phyloP scores from a whole-genome alignment of 2,113 vertebrate genomes.

The Poeciliopsis prolifica region DNA sequence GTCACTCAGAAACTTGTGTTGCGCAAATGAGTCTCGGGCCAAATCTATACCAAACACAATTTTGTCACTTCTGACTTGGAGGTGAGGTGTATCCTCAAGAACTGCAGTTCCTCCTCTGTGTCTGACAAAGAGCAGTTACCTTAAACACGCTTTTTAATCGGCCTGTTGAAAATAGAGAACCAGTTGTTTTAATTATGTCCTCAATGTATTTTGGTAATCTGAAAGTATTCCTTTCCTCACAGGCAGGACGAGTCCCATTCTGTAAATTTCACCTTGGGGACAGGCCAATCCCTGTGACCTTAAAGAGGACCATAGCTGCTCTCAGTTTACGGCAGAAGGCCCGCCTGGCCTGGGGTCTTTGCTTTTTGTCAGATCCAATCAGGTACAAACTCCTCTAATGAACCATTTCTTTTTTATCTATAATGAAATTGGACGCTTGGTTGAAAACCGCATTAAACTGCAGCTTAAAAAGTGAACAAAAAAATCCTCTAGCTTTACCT shows the following conservation, averaged over 20 bases:
- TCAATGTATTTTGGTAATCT: neutral
- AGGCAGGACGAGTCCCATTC: constrained; percentile 97
- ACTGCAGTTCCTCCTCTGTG: neutral
- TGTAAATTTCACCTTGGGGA: constrained; percentile 98
- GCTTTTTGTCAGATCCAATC: constrained; percentile 97
- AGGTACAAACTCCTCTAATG: constrained; percentile 79
- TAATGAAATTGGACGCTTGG: neutral
- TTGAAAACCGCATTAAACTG: neutral
- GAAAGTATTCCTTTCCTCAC: constrained; percentile 10
- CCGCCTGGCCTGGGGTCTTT: constrained; percentile 95
- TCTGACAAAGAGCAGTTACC: neutral
- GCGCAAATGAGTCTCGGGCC: neutral
- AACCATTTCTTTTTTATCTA: neutral
- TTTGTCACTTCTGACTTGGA: neutral
- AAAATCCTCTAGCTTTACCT: neutral
- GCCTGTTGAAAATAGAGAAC: neutral
- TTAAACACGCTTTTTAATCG: neutral
- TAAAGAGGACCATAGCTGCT: constrained; percentile 96
- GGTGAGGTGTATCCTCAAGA: neutral
- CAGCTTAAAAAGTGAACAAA: neutral
- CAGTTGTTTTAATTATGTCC: neutral
- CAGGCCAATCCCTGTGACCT: constrained; percentile 96
- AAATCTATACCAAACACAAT: too few relatives aligned
- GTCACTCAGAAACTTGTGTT: neutral
- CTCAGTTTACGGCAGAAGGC: constrained; percentile 98